phyloP scores from a whole-genome alignment of 1,140 invertebrate genomes.

The Apis florea region DNA sequence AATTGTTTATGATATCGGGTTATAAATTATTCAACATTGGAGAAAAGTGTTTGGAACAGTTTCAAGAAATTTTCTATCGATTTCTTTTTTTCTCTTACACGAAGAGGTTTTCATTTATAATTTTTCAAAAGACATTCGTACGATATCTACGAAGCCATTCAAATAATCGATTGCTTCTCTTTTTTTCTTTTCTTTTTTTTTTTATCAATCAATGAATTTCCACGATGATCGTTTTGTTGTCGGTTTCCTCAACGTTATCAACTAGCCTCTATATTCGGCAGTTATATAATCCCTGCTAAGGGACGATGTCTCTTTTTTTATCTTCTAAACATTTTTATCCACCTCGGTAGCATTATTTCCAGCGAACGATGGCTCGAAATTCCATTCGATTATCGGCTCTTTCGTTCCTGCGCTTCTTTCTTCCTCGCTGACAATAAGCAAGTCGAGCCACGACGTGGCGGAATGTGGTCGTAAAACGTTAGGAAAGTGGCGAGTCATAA shows the following conservation, averaged over 20 bases:
- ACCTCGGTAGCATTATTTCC: background rate
- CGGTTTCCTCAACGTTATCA: conserved; percentile 44
- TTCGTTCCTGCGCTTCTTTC: background rate
- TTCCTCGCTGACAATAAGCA: conserved; percentile 5
- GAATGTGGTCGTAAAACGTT: conserved; percentile 1
- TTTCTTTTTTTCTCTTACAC: background rate
- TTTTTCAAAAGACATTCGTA: background rate
- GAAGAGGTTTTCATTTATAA: background rate
- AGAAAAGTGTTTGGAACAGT: too few relatives aligned
- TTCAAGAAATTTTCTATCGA: too few relatives aligned
- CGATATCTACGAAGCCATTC: background rate
- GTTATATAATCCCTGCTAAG: background rate
- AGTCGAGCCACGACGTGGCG: background rate
- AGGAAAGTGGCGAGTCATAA: conserved; percentile 4
- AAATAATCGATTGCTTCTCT: background rate
- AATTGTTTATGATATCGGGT: too few relatives aligned
- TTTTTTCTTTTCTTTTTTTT: conserved; percentile 2
- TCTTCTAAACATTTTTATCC: conserved; percentile 29
- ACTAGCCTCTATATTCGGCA: conserved; percentile 1
- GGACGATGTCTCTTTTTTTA: conserved; percentile 41
- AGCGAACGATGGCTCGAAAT: conserved; percentile 6
- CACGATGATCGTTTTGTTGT: conserved; percentile 68
- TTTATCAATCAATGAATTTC: conserved; percentile 53
- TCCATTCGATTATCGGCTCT: background rate
- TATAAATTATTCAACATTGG: too few relatives aligned